A percentile compares a stretch with the other conserved stretches of the same genome.
These are phyloP conservation scores for Ctenosaura bakeri DNA, from an alignment of 2,797 vertebrate genomes.

Conservation along the genomic window DNA sequence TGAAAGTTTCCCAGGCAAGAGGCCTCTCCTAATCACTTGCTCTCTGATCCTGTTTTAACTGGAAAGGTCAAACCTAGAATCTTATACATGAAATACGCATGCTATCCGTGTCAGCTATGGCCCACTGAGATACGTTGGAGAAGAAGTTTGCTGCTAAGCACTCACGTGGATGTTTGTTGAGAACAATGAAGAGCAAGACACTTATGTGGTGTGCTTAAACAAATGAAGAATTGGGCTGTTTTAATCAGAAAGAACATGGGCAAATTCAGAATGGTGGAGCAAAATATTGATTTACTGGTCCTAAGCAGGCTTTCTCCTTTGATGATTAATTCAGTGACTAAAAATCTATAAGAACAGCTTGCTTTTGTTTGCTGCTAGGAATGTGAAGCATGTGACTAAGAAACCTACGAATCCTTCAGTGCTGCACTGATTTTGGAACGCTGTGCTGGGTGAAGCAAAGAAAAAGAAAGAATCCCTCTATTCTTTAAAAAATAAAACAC, in stretches of 20 bases:
- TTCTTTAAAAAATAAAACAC: background rate
- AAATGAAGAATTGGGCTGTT: slow-evolving; percentile 24
- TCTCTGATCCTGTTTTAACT: background rate
- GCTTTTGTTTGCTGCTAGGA: slow-evolving; percentile 32
- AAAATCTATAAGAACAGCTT: slow-evolving; percentile 43
- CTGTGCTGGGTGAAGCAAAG: slow-evolving; percentile 5
- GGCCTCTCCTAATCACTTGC: background rate
- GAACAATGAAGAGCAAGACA: slow-evolving; percentile 48
- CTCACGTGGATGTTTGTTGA: slow-evolving; percentile 26
- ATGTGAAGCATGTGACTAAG: slow-evolving; percentile 24
- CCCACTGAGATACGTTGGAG: slow-evolving; percentile 5
- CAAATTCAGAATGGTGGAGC: slow-evolving; percentile 34
- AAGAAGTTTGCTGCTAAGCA: slow-evolving; percentile 43
- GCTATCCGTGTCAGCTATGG: background rate
- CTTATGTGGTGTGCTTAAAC: slow-evolving; percentile 43
- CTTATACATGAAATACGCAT: background rate
- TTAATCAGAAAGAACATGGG: slow-evolving; percentile 43
- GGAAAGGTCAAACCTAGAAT: background rate
- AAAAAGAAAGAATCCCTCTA: background rate
- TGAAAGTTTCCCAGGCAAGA: background rate
- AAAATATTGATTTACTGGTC: slow-evolving; percentile 41
- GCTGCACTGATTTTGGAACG: background rate
- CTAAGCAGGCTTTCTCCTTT: slow-evolving; percentile 25
- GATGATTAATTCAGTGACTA: slow-evolving; percentile 56
- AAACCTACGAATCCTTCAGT: slow-evolving; percentile 20